Evolutionary conservation across 2,888 invertebrate species (phyloP), one percentile per base, ranked within the genome.

Genomic region (Lepetodrilus schrolli): DNA sequence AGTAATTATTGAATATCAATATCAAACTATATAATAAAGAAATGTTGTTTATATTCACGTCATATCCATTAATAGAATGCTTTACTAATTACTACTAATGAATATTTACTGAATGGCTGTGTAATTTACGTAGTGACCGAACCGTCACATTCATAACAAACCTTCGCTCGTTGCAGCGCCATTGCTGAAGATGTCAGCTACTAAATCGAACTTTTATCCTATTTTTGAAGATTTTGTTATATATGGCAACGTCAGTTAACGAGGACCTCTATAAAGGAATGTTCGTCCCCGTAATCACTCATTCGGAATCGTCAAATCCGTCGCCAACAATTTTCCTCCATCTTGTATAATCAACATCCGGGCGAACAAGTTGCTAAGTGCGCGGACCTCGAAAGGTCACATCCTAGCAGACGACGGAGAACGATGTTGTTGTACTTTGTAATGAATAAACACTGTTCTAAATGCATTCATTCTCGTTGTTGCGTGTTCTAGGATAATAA

Each of bases 131-230:
- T n/a, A n/a, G n/a, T n/a, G 13, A 13, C 43, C 43, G 17, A 43
- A 43, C 17, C 4, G 17, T 43, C 43, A 43, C 13, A 43, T 43
- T 43, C 4, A 43, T 50, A 70, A 65, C 82, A 82, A 77, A 86
- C 85, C 84, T 86, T 84, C 21, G 84, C 84, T 76, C 86, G 72
- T 74, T 86, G 83, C 66, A 86, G 80, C 72, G 86, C 85, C 85
- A 84, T 84, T 73, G 76, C 76, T 37, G 38, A 30, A 13, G n/a
- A 8, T 49, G 7, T 8, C 17, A 23, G 20, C 10, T 30, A 2
- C 47, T 34, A 5, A 34, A 10, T 47, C 26, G 43, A 21, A 20
- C n/a, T 47, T 8, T n/a, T 10, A 20, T 48, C 8, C 66, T 37
- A 70, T 37, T 36, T 43, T 17, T 43, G 20, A 26, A 21, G 58